Evolutionary conservation across 2,888 invertebrate species (phyloP), one percentile per base, ranked within the genome.

Genomic region (Rhorus exstirpatorius): DNA sequence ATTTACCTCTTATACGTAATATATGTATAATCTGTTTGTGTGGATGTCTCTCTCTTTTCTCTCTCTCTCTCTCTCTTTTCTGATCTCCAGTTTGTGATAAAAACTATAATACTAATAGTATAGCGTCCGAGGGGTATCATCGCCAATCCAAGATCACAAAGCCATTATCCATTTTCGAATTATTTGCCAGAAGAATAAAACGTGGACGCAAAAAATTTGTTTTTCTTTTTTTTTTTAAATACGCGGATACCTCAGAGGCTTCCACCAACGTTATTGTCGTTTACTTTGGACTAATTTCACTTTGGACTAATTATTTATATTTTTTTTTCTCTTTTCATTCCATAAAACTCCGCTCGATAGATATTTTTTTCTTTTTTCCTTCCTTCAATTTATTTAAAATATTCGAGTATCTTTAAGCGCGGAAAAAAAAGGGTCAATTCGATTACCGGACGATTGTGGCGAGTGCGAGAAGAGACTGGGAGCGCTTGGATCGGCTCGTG

Each of bases 21-120:
- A 91, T 92, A 90, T 92, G 67, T 76, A 61, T 61, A 61, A 89
- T 90, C 90, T 83, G 82, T 82, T 77, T 81, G 84, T 84, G 82
- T 78, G 88, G 89, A 90, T 91, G 91, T 90, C 89, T 88, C 87
- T n/a, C n/a, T n/a, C n/a, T n/a, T n/a, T n/a, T n/a, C n/a, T n/a
- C n/a, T n/a, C n/a, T n/a, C n/a, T n/a, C n/a, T n/a, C n/a, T n/a
- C n/a, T n/a, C 3, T 31, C 31, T 6, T 2, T 90, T 90, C 88
- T 89, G 90, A 88, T 71, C 14, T 90, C 88, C 91, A 91, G 74
- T 90, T 89, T 89, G 90, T 87, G 89, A 90, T 91, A 91, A 91
- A 87, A 91, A 92, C 88, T 90, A 91, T 91, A 92, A 92, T 92
- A 92, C 91, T 91, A 92, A 90, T 81, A 90, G 85, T 91, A 58